Conservation (phyloP, 1,140 invertebrate genomes). For the Bombyx mandarina region DNA sequence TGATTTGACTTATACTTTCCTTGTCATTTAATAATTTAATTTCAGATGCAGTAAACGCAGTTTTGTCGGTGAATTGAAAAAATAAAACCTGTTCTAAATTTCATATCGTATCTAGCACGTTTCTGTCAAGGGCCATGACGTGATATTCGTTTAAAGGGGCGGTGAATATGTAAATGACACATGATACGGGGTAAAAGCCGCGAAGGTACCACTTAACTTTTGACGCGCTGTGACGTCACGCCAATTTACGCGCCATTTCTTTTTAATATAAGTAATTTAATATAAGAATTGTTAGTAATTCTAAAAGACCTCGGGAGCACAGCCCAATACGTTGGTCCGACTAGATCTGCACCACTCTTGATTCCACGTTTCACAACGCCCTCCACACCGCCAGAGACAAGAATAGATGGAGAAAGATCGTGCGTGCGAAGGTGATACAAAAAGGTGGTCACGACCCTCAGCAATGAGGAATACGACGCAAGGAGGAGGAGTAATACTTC, state of each 20-base stretch:
- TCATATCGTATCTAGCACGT: slow-evolving; percentile 4
- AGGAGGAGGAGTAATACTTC: no score
- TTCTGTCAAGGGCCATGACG: slow-evolving; percentile 2
- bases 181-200: slow-evolving; percentile 6
- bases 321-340: no score
- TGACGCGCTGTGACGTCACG: slow-evolving; percentile 4
- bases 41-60: neutral
- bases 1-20: neutral
- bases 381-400: no score
- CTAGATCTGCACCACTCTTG: no score
- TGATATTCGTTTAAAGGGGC: slow-evolving; percentile 1
- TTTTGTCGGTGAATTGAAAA: neutral
- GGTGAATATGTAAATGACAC: slow-evolving; percentile 11
- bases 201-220: slow-evolving; percentile 4
- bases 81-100: neutral
- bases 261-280: neutral
- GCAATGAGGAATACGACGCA: no score
- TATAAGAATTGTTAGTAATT: no score
- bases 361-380: no score
- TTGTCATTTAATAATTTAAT: neutral
- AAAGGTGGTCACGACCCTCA: no score
- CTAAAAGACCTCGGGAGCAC: no score
- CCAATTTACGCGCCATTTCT: slow-evolving; percentile 6
- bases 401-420: no score
- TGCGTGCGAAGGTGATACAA: no score